Base-by-base conservation (phyloP, 2,888 invertebrate species). In the Trissolcus brochymenae region DNA sequence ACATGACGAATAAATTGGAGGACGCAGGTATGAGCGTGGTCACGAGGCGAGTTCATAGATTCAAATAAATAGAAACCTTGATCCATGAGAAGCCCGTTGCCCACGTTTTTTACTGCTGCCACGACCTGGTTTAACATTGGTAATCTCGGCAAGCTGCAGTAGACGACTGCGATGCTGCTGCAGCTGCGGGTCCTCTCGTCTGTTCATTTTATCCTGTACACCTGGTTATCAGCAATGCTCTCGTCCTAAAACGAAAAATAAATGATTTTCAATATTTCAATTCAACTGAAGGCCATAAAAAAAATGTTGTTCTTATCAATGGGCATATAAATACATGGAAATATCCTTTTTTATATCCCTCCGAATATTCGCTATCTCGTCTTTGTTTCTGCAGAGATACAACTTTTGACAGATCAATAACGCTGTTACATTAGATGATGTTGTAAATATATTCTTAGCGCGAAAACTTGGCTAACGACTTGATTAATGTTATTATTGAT, bases 131-230 rank as follows among this genome's bases (percentile, higher is more conserved):
- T 87, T 86, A 82, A 86, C 85, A 76, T 86, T 86, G 13, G 88
- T 87, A 72, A 89, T 88, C 83, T 91, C 91, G 68, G 91, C 90
- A 81, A 91, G 85, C 86, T 90, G 90, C 85, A 91, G 88, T 82
- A 91, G 87, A 78, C 90, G 90, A 84, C 89, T 91, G 79, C 90
- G 87, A 82, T 89, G 89, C 86, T 88, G 87, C 83, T 87, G 90
- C 81, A 91, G 85, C 86, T 90, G 90, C 85, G 90, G 88, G 82
- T 91, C 91, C 83, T 91, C 91, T 56, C 90, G 89, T 77, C 87
- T 89, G 89, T 90, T 90, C 87, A 89, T 89, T 81, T 79, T 84
- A 79, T 72, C 59, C 79, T 79, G 50, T 80, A 79, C 59, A 77
- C 77, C 56, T 78, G 74, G 61, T 80, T 79, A 74, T 74, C 76